Conservation (phyloP, 2,888 invertebrate genomes). For the Polyommatus icarus region DNA sequence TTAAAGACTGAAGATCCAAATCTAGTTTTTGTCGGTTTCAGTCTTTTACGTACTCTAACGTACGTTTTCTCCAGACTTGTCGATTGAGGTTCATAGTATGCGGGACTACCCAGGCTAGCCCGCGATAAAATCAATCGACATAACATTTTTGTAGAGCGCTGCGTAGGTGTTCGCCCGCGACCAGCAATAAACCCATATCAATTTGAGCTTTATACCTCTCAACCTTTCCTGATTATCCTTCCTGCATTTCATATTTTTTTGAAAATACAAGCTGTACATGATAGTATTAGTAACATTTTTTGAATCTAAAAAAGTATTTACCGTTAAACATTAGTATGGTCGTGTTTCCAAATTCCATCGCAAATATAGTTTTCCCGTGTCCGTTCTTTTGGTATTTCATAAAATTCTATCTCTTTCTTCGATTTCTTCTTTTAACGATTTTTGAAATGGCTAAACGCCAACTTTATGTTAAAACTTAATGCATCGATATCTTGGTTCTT, state of each 20-base stretch:
- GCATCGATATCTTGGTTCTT: slow-evolving; percentile 6
- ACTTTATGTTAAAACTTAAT: not conserved
- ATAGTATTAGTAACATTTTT: not conserved
- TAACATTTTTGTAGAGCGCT: not conserved
- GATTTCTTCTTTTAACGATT: not conserved
- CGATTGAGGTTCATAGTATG: not conserved
- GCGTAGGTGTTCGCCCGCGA: not conserved
- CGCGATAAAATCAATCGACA: not conserved
- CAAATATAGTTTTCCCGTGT: too few species aligned
- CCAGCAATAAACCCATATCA: slow-evolving; percentile 13
- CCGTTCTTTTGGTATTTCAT: too few species aligned
- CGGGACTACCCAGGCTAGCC: too few species aligned
- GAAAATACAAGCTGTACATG: not conserved
- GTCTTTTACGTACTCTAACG: not conserved
- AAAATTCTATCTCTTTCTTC: not conserved
- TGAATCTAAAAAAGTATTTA: not conserved
- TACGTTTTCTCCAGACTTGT: not conserved
- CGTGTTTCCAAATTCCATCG: too few species aligned
- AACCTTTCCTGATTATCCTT: not conserved
- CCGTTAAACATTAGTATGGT: too few species aligned
- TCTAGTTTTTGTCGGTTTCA: not conserved
- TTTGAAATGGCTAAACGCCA: not conserved
- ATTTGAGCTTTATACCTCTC: not conserved
- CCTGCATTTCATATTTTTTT: not conserved
- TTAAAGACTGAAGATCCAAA: not conserved